These are phyloP conservation scores for Diprion similis DNA, from an alignment of 1,140 invertebrate species.

Conservation along the genomic window DNA sequence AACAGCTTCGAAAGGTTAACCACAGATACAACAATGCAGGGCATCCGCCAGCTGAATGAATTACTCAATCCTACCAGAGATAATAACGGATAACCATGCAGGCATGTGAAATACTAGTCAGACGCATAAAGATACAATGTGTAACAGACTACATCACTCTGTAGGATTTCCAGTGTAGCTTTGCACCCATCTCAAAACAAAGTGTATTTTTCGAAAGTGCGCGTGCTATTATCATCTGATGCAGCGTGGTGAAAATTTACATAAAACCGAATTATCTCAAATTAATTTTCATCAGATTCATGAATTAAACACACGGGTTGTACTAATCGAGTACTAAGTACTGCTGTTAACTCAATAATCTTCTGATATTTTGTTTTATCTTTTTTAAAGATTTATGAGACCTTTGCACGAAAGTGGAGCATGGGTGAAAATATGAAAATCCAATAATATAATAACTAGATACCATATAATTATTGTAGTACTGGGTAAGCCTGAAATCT, in stretches of 20 bases:
- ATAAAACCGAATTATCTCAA: neutral
- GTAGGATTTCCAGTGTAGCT: no score
- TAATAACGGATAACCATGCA: conserved; percentile 16
- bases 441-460: neutral
- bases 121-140: neutral
- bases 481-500: neutral
- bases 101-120: neutral
- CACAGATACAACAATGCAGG: conserved; percentile 47
- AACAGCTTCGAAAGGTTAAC: conserved; percentile 63
- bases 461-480: neutral
- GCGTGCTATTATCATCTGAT: no score
- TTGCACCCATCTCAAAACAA: no score
- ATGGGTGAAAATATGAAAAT: neutral
- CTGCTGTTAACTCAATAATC: neutral
- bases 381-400: neutral
- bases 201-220: no score
- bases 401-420: neutral
- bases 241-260: neutral
- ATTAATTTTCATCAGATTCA: neutral
- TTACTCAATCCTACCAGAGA: conserved; percentile 44
- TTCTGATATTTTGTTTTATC: neutral
- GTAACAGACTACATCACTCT: neutral
- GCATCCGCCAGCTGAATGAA: conserved; percentile 50
- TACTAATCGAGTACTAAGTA: neutral
- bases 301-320: neutral